Percentiles rank a stretch among this genome's conserved stretches.
These are phyloP conservation scores for Drosophila silvestris DNA, from an alignment of 2,888 invertebrate genomes.

Conservation along the genomic window DNA sequence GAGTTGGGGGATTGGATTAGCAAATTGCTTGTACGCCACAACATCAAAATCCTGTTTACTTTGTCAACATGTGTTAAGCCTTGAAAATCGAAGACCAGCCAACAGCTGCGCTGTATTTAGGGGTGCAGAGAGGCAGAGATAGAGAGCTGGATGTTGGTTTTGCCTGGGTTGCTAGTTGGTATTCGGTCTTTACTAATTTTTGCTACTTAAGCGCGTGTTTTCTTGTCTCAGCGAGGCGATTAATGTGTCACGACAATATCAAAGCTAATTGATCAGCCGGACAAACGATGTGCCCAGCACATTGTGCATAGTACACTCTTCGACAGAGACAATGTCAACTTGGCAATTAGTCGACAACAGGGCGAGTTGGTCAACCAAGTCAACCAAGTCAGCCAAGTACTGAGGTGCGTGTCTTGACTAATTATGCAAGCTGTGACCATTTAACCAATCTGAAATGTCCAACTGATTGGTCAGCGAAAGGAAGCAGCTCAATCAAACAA, in stretches of 20 bases:
- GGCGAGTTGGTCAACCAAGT: slow-evolving; percentile 1
- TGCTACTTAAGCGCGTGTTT: slow-evolving; percentile 60
- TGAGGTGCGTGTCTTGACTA: slow-evolving; percentile 33
- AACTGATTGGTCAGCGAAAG: slow-evolving; percentile 21
- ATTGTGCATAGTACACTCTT: not conserved
- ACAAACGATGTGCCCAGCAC: slow-evolving; percentile 8
- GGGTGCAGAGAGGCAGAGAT: not conserved
- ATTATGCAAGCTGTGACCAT: slow-evolving; percentile 40
- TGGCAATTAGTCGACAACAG: slow-evolving; percentile 46
- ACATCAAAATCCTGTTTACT: slow-evolving; percentile 81
- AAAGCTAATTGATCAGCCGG: slow-evolving; percentile 77
- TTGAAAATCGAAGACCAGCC: slow-evolving; percentile 65
- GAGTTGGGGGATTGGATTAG: slow-evolving; percentile 49
- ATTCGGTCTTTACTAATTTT: slow-evolving; percentile 29
- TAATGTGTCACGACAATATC: slow-evolving; percentile 78
- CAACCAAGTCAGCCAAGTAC: not conserved
- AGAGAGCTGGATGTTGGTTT: not conserved
- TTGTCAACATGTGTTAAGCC: slow-evolving; percentile 83
- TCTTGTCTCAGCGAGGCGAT: slow-evolving; percentile 63
- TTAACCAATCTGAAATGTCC: slow-evolving; percentile 4
- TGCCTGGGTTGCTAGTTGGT: slow-evolving; percentile 1
- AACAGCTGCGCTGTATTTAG: slow-evolving; percentile 40
- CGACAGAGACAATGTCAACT: slow-evolving; percentile 45
- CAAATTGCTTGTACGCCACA: slow-evolving; percentile 69
- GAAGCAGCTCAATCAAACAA: slow-evolving; percentile 1